Conservation (phyloP, 2,113 vertebrate genomes). For the Pachycephala philippinensis region DNA sequence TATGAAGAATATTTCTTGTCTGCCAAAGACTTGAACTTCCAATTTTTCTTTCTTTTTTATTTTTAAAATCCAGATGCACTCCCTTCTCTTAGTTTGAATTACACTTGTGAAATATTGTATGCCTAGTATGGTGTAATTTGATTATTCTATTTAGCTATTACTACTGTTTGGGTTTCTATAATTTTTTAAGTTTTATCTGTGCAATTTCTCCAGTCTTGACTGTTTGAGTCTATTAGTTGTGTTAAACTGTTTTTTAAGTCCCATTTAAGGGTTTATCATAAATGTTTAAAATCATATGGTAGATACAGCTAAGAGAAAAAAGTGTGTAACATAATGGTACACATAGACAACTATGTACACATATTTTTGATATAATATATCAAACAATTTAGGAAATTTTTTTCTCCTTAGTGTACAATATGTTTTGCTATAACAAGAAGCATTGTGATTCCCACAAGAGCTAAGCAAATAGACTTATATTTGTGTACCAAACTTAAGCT, state of each 20-base stretch:
- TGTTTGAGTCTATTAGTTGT: neutral
- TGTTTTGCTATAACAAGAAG: neutral
- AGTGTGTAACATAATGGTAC: neutral
- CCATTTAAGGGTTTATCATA: neutral
- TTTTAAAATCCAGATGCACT: neutral
- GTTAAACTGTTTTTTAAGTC: neutral
- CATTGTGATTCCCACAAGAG: neutral
- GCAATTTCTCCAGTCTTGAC: neutral
- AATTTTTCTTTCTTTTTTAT: neutral
- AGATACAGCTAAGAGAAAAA: neutral
- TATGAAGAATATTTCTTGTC: neutral
- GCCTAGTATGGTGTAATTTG: neutral
- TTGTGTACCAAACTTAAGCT: neutral
- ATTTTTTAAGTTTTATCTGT: neutral
- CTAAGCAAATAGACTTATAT: neutral
- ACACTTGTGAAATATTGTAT: rapidly evolving
- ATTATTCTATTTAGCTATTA: neutral
- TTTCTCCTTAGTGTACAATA: neutral
- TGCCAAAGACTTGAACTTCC: neutral
- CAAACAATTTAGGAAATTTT: neutral
- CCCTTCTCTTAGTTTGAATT: neutral
- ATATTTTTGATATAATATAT: neutral
- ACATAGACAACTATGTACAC: neutral
- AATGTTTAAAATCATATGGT: neutral
- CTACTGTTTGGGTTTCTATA: neutral